A percentile compares a stretch with the other conserved stretches of the same genome.
These are phyloP conservation scores for Cyanistes caeruleus DNA, from an alignment of 2,113 vertebrate genomes.

Conservation along the genomic window DNA sequence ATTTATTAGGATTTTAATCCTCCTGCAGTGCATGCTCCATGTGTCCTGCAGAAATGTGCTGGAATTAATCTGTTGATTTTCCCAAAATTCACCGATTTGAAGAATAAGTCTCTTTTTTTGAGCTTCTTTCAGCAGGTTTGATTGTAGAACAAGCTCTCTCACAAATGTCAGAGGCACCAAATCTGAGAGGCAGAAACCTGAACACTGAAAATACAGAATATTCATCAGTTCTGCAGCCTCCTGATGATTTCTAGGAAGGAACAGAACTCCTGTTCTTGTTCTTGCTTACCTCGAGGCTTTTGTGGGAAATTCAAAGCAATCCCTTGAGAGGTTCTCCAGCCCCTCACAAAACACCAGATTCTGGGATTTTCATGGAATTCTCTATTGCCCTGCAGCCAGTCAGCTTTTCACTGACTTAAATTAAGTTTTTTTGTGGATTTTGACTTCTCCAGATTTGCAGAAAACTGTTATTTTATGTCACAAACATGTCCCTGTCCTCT, in stretches of 20 bases:
- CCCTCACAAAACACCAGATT: not conserved
- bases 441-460: not conserved
- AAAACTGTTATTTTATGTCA: not conserved
- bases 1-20: not conserved
- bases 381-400: not conserved
- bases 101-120: not conserved
- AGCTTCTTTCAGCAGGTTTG: not conserved
- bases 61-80: not conserved
- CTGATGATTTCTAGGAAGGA: not conserved
- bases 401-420: not conserved
- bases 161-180: not conserved
- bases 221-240: not conserved
- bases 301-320: not conserved
- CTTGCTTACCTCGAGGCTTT: not conserved
- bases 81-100: not conserved
- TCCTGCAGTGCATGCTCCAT: rapidly evolving
- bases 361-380: not conserved
- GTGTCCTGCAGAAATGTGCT: not conserved
- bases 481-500: rapidly evolving
- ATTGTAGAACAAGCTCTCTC: not conserved
- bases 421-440: not conserved
- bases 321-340: not conserved
- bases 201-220: not conserved
- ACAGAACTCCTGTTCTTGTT: not conserved
- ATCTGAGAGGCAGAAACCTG: not conserved